A percentile compares a stretch with the other conserved stretches of the same genome.
phyloP scores from a whole-genome alignment of 2,113 vertebrate species.

The Philantomba maxwellii region DNA sequence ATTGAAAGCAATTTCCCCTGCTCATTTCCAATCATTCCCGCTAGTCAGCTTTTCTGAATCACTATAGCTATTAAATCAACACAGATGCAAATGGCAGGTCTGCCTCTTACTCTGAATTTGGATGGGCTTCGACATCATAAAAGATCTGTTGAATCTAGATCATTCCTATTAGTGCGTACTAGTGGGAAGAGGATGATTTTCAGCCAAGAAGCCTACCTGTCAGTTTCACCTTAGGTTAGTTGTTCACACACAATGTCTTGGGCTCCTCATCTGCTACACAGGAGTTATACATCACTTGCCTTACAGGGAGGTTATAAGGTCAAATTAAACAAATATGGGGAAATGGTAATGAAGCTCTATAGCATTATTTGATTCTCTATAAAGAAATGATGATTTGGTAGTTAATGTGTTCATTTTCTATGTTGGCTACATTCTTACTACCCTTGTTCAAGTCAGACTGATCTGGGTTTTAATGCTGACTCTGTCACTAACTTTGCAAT shows the following conservation, averaged over 20 bases:
- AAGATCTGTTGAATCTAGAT: background rate
- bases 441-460: background rate
- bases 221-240: background rate
- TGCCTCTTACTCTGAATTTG: constrained; percentile 28
- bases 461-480: background rate
- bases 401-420: constrained; percentile 13
- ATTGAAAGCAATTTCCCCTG: constrained; percentile 56
- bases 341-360: background rate
- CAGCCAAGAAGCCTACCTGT: background rate
- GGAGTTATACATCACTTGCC: background rate
- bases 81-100: constrained; percentile 20
- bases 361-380: background rate
- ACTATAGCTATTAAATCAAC: constrained; percentile 50
- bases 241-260: background rate
- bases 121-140: background rate
- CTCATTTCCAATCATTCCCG: constrained; percentile 56
- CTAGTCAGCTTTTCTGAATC: constrained; percentile 64
- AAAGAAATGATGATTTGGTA: background rate
- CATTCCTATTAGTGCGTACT: background rate
- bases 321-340: background rate
- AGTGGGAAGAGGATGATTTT: background rate
- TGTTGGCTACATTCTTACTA: background rate
- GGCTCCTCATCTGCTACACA: background rate
- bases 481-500: background rate
- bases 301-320: background rate